Base-by-base conservation (phyloP, 2,888 invertebrate species). In the Pelosia muscerda region DNA sequence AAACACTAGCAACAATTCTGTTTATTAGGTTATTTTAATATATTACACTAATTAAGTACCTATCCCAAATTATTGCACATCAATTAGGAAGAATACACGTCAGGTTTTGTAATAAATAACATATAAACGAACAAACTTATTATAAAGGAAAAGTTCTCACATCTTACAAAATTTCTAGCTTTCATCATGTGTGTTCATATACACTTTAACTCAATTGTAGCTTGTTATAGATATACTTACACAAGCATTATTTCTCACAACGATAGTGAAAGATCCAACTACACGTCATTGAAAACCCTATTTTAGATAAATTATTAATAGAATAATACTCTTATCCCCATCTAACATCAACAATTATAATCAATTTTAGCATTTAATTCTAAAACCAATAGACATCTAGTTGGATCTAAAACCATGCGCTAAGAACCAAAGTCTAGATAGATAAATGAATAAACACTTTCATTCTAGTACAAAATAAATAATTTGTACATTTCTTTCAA, bases 61-160 rank as follows among this genome's bases (percentile, higher is more conserved):
- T 81, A 81, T 74, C 73, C 77, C 76, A 85, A 85, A 84, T 87
- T 91, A 91, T 91, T 91, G 91, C 91, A 91, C 91, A 81, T 82
- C 74, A 69, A 83, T 80, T 78, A 81, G 81, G 81, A 81, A 81
- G 79, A 81, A 77, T 72, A 78, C 71, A 79, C 74, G 66, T 83
- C 84, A 86, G 84, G 64, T 72, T 69, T 78, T 77, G 69, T 76
- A 84, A 84, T 84, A 84, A 82, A 84, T 84, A 82, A 81, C 73
- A 31, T 54, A 10, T 66, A 54, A 65, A 70, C 55, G 9, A 26
- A 57, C 34, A 34, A 64, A 69, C 23, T 63, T 22, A 3, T 31
- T 31, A 19, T 8, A 59, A n/a, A 42, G 49, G n/a, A 49, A 61
- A 19, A 38, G 19, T n/a, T 26, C 25, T 61, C 42, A 60, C n/a